Evolutionary conservation across 2,888 invertebrate species (phyloP), one percentile per base, ranked within the genome.

Genomic region (Hemithea aestivaria): DNA sequence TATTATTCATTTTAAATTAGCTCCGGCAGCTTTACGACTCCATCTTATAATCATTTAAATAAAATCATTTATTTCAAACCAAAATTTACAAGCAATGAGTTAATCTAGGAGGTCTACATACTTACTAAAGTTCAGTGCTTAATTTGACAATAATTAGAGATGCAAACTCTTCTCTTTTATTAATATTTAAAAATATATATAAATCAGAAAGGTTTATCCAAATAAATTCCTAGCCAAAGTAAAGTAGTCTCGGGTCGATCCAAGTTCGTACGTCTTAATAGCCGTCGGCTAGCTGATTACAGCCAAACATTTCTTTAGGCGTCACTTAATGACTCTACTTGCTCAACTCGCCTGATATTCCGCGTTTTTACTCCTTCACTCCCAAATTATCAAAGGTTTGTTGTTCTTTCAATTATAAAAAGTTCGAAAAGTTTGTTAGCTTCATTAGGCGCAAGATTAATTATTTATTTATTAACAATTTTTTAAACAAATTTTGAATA

Each of bases 201-300:
- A n/a, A n/a, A n/a, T n/a, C n/a, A n/a, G n/a, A n/a, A 11, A 20
- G 20, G 5, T 27, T 1, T 21, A 41, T 43, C 40, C 29, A 35
- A 25, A n/a, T 1, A 10, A 11, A 27, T 33, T 41, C 20, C 10
- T 26, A 26, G 22, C 12, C 10, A 7, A 24, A 20, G 53, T 27
- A 9, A 34, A 57, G 61, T 72, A 78, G 74, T 78, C 74, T 73
- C 68, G 62, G 66, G 71, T 56, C 66, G 58, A 66, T 56, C 66
- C 58, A 73, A 82, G 67, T 80, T 80, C 76, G 63, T 69, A 63
- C 68, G 66, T 74, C 73, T 77, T 77, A 79, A 77, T 80, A 70
- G 73, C 77, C 75, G 68, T 67, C 50, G 77, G 78, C 75, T 47
- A 75, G 67, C 69, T 81, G 73, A 82, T 81, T 77, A 80, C 72